phyloP scores from a whole-genome alignment of 1,140 invertebrate species.

The Ridgeia piscesae region DNA sequence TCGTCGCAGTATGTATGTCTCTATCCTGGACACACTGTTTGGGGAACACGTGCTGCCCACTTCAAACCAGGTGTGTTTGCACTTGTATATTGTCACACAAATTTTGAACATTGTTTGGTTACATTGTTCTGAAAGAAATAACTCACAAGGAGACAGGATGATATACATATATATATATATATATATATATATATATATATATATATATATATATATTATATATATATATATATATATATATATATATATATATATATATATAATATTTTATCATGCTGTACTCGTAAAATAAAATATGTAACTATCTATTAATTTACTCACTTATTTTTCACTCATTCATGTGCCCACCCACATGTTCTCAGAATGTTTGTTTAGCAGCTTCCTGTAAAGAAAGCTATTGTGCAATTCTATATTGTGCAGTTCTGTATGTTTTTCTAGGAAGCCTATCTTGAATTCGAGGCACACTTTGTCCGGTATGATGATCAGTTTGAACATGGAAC shows the following conservation, averaged over 20 bases:
- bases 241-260: no score
- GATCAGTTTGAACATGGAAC: conserved; percentile 48
- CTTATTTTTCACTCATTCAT: no score
- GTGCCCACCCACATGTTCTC: no score
- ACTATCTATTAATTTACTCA: no score
- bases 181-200: no score
- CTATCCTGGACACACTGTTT: conserved; percentile 45
- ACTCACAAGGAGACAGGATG: neutral
- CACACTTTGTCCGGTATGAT: conserved; percentile 46
- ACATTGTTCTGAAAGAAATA: no score
- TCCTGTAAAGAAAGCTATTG: neutral
- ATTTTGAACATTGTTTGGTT: neutral
- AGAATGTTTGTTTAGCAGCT: no score
- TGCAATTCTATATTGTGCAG: neutral
- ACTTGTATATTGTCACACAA: neutral
- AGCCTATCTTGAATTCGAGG: conserved; percentile 35
- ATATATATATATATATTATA: no score
- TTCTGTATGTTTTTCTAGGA: conserved; percentile 34
- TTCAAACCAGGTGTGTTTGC: conserved; percentile 31
- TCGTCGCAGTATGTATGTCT: conserved; percentile 41
- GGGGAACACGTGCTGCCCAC: conserved; percentile 34
- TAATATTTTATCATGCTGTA: no score
- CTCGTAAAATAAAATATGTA: no score
- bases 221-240: no score
- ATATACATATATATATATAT: no score